Evolutionary conservation across 2,888 invertebrate species (phyloP).

Genomic region (Invenusta paracnida): DNA sequence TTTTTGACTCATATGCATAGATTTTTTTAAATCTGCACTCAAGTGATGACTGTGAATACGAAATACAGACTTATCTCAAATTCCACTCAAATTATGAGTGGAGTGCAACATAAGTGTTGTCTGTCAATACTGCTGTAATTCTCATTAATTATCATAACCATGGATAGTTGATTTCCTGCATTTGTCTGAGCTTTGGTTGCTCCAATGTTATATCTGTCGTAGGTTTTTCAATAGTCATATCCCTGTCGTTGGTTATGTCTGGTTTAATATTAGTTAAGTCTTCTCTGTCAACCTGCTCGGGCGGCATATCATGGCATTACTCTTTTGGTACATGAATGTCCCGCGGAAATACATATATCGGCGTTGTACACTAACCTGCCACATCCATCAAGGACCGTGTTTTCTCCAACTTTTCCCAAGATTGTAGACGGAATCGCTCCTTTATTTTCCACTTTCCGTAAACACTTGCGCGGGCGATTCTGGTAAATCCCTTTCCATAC

Average conservation of each 20-base stretch:
- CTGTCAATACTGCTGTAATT: no score
- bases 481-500: conserved; percentile 11
- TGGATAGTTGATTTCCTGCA: neutral
- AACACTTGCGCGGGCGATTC: neutral
- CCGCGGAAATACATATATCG: neutral
- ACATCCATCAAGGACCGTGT: neutral
- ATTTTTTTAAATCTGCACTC: no score
- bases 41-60: no score
- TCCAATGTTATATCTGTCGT: neutral
- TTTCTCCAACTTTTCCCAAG: neutral
- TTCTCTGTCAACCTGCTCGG: neutral
- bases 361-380: neutral
- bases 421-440: neutral
- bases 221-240: neutral
- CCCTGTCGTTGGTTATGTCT: neutral
- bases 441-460: neutral
- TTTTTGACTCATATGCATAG: no score
- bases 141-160: neutral
- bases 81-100: no score
- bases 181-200: neutral
- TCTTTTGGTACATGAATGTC: neutral
- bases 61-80: no score
- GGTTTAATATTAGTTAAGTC: neutral
- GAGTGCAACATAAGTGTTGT: no score
- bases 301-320: neutral